Evolutionary conservation across 2,797 vertebrate species (phyloP), one percentile per base, ranked within the genome.

Genomic region (Acrossocheilus fasciatus): DNA sequence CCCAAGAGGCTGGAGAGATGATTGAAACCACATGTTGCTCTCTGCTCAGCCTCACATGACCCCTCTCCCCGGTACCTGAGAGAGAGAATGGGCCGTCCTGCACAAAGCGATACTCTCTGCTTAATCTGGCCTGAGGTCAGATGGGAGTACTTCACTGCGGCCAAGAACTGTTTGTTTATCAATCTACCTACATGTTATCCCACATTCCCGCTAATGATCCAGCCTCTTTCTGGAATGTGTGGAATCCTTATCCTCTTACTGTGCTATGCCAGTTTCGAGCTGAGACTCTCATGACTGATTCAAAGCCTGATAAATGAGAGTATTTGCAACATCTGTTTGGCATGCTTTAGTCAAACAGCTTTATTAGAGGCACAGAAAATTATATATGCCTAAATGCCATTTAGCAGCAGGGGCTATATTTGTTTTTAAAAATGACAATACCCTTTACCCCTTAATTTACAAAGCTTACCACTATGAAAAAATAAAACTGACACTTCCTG

Each of bases 1-100:
- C 89, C 79, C 17, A 82, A 88, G 82, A 75, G 83, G 87, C 84
- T 85, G 68, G 18, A 81, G 78, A 30, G 70, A 87, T 90, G 91
- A 95, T 93, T 92, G 91, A 89, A 94, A 92, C 89, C 93, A 94
- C 92, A 93, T 93, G 94, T 92, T 92, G 86, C 88, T 91, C 17
- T 89, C 73, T 83, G 84, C 47, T 85, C 81, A 72, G 89, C 88
- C 88, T 92, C 84, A 62, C 54, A 62, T 88, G 87, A 92, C 86
- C 88, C 64, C 45, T 88, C 64, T 86, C 34, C 52, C 81, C 70
- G 76, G 64, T 83, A 93, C 91, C 90, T 93, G 88, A 90, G 88
- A 36, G 20, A 91, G 84, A 84, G 62, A 73, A 66, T 52, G 72
- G 86, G 83, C 88, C 80, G 69, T 83, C 74, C 20, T 54, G 74